phyloP scores from a whole-genome alignment of 30 jellyfish, hydroid and myxozoan genomes.

The Aurelia aurita region DNA sequence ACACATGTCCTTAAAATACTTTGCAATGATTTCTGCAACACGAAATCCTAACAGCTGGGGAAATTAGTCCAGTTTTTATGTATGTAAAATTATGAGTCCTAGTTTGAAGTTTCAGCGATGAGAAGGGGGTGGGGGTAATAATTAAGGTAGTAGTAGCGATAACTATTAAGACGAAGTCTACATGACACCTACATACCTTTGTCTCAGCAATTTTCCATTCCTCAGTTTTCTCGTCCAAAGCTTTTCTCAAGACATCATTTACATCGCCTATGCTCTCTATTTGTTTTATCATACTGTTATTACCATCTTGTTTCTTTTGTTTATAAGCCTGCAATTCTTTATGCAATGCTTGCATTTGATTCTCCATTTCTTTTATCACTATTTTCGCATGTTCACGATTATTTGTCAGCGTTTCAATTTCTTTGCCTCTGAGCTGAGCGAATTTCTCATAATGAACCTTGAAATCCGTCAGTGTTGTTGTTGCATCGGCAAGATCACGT shows the following conservation, averaged over 20 bases:
- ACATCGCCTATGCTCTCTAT: constrained; percentile 65
- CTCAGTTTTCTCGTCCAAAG: constrained; percentile 44
- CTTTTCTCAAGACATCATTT: constrained; percentile 65
- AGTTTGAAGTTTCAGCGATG: too few species aligned
- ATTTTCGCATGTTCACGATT: constrained; percentile 50
- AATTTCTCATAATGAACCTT: constrained; percentile 64
- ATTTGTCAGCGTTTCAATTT: constrained; percentile 24
- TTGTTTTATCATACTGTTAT: constrained; percentile 11
- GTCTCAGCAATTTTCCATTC: constrained; percentile 30
- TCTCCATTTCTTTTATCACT: constrained; percentile 45
- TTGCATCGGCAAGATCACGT: constrained; percentile 18
- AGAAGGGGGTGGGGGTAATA: too few species aligned
- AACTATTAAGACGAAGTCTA: too few species aligned
- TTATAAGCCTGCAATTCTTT: constrained; percentile 17
- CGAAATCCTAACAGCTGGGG: too few species aligned
- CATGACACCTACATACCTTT: constrained; percentile 34
- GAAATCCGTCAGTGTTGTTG: constrained; percentile 33
- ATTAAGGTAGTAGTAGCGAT: too few species aligned
- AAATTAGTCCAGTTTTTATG: too few species aligned
- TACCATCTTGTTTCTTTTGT: constrained; percentile 27
- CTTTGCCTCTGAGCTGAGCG: constrained; percentile 50
- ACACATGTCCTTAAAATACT: too few species aligned
- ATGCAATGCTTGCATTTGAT: constrained; percentile 30
- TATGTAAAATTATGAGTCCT: too few species aligned
- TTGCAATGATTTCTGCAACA: too few species aligned